A percentile compares a stretch with the other conserved stretches of the same genome.
These are phyloP conservation scores for Lottia gigantea DNA, from an alignment of 2,888 invertebrate species.

Conservation along the genomic window DNA sequence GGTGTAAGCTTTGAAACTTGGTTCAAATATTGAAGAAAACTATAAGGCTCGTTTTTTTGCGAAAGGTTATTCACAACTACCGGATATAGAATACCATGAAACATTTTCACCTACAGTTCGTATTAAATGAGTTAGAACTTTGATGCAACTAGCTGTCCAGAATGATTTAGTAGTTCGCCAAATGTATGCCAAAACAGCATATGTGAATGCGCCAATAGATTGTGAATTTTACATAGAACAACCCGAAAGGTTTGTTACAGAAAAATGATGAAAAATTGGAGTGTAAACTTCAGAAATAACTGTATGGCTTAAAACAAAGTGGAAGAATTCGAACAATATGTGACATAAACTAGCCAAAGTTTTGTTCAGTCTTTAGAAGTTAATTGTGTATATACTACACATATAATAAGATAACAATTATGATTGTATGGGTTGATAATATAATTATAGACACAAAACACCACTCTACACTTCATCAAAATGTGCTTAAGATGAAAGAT, in stretches of 20 bases:
- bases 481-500: constrained; percentile 14
- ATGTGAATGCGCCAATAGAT: constrained; percentile 21
- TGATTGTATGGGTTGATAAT: constrained; percentile 16
- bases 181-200: constrained; percentile 21
- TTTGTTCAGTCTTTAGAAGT: constrained; percentile 6
- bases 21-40: too few species aligned
- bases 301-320: constrained; percentile 19
- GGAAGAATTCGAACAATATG: constrained; percentile 19
- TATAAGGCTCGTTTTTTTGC: too few species aligned
- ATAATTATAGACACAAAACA: constrained; percentile 11
- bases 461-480: not conserved
- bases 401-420: too few species aligned
- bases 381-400: not conserved
- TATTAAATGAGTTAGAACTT: too few species aligned
- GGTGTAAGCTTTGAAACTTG: too few species aligned
- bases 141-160: too few species aligned
- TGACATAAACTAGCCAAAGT: not conserved
- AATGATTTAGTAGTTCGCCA: too few species aligned
- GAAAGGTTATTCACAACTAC: too few species aligned
- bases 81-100: too few species aligned
- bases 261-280: constrained; percentile 17
- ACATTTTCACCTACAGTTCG: too few species aligned
- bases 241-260: constrained; percentile 10
- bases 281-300: constrained; percentile 14
- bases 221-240: constrained; percentile 20